Evolutionary conservation across 2,888 invertebrate species (phyloP).

Genomic region (Thymelicus sylvestris): DNA sequence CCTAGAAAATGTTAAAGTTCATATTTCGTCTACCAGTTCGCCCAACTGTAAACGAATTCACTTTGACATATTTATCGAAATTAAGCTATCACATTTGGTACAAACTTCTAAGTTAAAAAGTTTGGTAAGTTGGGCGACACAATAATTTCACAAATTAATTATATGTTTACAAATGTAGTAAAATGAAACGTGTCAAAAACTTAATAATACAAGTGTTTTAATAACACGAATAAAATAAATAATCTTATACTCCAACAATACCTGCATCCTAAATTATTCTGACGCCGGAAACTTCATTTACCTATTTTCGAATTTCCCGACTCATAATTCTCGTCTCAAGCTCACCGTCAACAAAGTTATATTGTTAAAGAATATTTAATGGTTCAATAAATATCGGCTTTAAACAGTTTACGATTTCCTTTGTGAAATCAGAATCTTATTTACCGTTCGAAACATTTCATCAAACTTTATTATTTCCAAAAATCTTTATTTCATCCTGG

Average conservation of each 20-base stretch:
- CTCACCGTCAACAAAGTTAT: conserved; percentile 2
- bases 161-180: no score
- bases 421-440: not conserved
- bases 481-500: not conserved
- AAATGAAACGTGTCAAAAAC: no score
- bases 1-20: no score
- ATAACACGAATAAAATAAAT: no score
- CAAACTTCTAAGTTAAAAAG: no score
- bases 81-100: no score
- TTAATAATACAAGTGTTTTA: no score
- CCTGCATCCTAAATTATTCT: not conserved
- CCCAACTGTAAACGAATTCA: no score
- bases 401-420: not conserved
- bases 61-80: no score
- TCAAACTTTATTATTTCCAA: not conserved
- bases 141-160: no score
- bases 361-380: not conserved
- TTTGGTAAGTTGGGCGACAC: no score
- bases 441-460: not conserved
- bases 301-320: conserved; percentile 1
- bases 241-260: not conserved
- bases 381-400: conserved; percentile 4
- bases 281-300: conserved; percentile 4
- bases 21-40: no score
- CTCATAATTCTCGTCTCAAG: conserved; percentile 2